These are phyloP conservation scores for Melanostoma scalare DNA, from an alignment of 2,888 invertebrate genomes.

Conservation along the genomic window DNA sequence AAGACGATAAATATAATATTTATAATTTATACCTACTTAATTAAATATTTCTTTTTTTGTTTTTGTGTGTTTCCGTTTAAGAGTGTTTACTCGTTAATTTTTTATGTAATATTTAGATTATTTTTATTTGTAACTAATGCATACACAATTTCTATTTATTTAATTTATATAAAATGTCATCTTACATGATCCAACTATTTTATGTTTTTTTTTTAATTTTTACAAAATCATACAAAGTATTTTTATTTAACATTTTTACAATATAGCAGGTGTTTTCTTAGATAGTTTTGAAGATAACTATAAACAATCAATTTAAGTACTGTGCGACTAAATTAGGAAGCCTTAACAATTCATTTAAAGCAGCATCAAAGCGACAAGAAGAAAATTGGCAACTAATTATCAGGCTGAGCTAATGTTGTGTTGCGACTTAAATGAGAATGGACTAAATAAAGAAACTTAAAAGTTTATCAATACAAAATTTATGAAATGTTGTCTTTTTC, in stretches of 20 bases:
- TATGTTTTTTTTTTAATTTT: constrained; percentile 28
- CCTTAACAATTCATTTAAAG: too few relatives aligned
- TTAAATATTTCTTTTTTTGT: constrained; percentile 44
- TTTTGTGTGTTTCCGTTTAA: constrained; percentile 32
- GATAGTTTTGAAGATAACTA: background rate
- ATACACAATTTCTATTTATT: constrained; percentile 45
- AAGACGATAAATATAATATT: constrained; percentile 58
- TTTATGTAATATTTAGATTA: constrained; percentile 22
- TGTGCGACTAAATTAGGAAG: constrained; percentile 12
- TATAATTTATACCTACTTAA: constrained; percentile 45
- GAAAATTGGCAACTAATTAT: too few relatives aligned
- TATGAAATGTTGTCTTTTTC: too few relatives aligned
- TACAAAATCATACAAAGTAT: constrained; percentile 68
- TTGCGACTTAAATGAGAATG: too few relatives aligned
- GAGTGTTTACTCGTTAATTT: background rate
- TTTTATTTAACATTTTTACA: constrained; percentile 54
- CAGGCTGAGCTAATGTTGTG: too few relatives aligned
- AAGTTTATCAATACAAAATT: too few relatives aligned
- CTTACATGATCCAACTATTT: constrained; percentile 28
- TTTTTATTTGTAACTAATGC: constrained; percentile 43
- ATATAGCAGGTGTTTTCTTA: constrained; percentile 28
- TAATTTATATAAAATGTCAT: constrained; percentile 26
- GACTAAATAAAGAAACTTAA: too few relatives aligned
- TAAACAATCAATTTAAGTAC: constrained; percentile 28
- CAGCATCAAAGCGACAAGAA: too few relatives aligned